Base-by-base conservation (phyloP, 1,140 invertebrate species). In the Micrasema longulum region DNA sequence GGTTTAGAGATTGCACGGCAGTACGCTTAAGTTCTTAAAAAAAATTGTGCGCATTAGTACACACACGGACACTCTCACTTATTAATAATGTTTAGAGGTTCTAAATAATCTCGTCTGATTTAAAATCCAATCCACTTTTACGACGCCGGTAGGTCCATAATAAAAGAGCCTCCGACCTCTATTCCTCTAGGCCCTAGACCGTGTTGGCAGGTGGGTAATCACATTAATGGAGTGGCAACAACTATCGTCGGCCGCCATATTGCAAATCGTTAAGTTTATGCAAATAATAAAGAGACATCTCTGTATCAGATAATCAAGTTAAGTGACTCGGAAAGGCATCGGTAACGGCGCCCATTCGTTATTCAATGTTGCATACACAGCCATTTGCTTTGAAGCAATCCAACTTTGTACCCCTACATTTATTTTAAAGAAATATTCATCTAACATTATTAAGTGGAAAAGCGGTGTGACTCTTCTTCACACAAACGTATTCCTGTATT, bases 231-330 rank as follows among this genome's bases (percentile, higher is more conserved):
- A 72, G 45, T 65, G 65, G 62, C 26, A 64, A 52, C 41, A 14
- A 43, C 60, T 45, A 47, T 63, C 43, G 31, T 38, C 60, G 43
- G 31, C 65, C 11, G 45, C 20, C 43, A 38, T 35, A 38, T 50
- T 63, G 47, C 64, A 64, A 68, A 73, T 69, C 66, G 71, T 73
- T 69, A 69, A 69, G 57, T 73, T 73, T 69, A 69, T 69, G 50
- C 23, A 43, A 69, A 66, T 66, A 50, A 63, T 63, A 63, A 43
- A 63, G 60, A 43, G 22, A 63, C 23, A 31, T 43, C 57, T 45
- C n/a, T 43, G 55, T 71, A 45, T 41, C 36, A n/a, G 53, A 67
- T 67, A 67, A 72, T 72, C 55, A 60, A 67, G 64, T 41, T 45
- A 67, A 72, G 71, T 72, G 71, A 45, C 10, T 20, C 2, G 47